A percentile compares a stretch with the other conserved stretches of the same genome.
These are phyloP conservation scores for Epizoanthus ramosus DNA, from an alignment of 92 coral and sea anemone species.

Conservation along the genomic window DNA sequence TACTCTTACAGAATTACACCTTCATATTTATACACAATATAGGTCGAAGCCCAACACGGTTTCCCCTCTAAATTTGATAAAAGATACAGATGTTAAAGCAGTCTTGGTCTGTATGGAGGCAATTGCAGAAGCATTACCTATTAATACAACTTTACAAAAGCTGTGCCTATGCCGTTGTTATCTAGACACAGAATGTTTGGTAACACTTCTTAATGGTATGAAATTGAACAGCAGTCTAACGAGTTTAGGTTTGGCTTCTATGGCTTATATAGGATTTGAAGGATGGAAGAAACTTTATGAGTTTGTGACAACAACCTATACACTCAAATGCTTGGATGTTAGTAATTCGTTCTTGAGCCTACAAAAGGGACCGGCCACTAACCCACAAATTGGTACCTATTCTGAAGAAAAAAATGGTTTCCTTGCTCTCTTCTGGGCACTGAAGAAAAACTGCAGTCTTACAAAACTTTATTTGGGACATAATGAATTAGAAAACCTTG, in stretches of 20 bases:
- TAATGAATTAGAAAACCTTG: too few relatives aligned
- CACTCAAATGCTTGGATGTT: neutral
- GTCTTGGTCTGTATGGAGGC: neutral
- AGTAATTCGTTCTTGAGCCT: neutral
- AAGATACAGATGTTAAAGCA: neutral
- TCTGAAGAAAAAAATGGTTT: neutral
- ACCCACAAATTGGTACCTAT: too few relatives aligned
- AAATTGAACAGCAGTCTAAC: too few relatives aligned
- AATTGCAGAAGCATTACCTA: neutral
- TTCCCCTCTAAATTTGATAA: neutral
- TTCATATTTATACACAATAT: neutral
- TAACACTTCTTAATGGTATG: too few relatives aligned
- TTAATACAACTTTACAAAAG: neutral
- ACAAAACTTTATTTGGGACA: neutral
- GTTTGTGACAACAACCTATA: neutral
- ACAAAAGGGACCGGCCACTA: neutral
- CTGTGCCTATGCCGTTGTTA: too few relatives aligned
- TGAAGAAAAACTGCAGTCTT: neutral
- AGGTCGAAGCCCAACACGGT: neutral
- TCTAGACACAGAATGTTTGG: too few relatives aligned
- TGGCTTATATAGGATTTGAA: neutral
- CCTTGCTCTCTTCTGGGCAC: neutral
- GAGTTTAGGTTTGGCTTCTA: too few relatives aligned
- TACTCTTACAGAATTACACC: neutral
- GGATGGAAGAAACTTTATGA: neutral